Evolutionary conservation across 2,797 vertebrate genomes (phyloP).

Genomic region (Cuculus canorus): DNA sequence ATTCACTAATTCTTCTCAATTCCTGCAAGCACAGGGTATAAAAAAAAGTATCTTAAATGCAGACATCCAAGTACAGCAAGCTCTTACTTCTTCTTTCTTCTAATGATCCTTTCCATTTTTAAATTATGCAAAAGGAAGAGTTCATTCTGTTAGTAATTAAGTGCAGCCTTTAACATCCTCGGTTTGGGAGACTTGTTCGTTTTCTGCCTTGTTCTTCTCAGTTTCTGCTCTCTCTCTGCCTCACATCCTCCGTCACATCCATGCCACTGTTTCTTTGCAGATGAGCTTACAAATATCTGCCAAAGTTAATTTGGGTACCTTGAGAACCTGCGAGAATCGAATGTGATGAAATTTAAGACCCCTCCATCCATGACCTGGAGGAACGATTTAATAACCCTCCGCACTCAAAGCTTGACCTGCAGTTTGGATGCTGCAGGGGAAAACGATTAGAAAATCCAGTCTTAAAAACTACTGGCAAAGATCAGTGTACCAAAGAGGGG

Average conservation of each 20-base stretch:
- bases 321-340: background rate
- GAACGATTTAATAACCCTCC: slow-evolving; percentile 13
- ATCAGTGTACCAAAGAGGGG: background rate
- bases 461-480: background rate
- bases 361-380: background rate
- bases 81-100: background rate
- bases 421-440: background rate
- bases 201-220: background rate
- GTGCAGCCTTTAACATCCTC: background rate
- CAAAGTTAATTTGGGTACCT: background rate
- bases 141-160: background rate
- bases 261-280: background rate
- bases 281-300: background rate
- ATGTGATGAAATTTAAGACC: background rate
- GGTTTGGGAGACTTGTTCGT: background rate
- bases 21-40: background rate
- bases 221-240: background rate
- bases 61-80: background rate
- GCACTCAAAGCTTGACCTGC: background rate
- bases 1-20: background rate
- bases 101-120: background rate
- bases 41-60: background rate
- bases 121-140: background rate
- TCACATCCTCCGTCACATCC: background rate
- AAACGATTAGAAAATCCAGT: background rate